Base-by-base conservation (phyloP, 2,888 invertebrate genomes). In the Nineta flava region DNA sequence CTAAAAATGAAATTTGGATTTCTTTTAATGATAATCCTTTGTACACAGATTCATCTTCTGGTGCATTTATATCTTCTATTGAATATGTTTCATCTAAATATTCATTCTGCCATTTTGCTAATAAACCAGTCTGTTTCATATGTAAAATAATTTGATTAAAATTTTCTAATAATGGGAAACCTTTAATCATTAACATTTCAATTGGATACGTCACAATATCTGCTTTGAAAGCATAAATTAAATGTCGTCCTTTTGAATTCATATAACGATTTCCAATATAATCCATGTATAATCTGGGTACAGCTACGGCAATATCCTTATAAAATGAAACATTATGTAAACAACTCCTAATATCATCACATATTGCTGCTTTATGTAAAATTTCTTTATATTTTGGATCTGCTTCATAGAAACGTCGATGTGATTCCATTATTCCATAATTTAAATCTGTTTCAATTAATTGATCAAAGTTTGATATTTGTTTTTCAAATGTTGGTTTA, bases 161-260 rank as follows among this genome's bases (percentile, higher is more conserved):
- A 44, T 53, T 47, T 2, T 55, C 50, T 15, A 54, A 57, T 10
- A 64, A 55, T 21, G 61, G 63, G 55, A 64, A 64, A 4, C 64
- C 64, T 54, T 63, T 63, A 6, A 57, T 54, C 55, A 62, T 57
- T n/a, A 62, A 50, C 55, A 66, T 61, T 55, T 61, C 62, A 5
- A 65, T 52, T 1, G 63, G 62, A 55, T 59, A 62, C 12, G 58
- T 59, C 4, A 61, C 59, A 1, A 64, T 57, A 16, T 59, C 58
- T 2, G 59, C 52, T 31, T 58, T 54, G 42, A 63, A 56, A 46
- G 58, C 58, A 46, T 59, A 57, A 16, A 61, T 53, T 21, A 57
- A 47, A 1, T 58, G 56, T 5, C 50, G 53, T 15, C 57, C 57
- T 19, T 56, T 55, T 16, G 52, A 31, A 38, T 58, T 55, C n/a